Conservation (phyloP, 2,797 vertebrate species). For the Oceanodroma leucorhoa region DNA sequence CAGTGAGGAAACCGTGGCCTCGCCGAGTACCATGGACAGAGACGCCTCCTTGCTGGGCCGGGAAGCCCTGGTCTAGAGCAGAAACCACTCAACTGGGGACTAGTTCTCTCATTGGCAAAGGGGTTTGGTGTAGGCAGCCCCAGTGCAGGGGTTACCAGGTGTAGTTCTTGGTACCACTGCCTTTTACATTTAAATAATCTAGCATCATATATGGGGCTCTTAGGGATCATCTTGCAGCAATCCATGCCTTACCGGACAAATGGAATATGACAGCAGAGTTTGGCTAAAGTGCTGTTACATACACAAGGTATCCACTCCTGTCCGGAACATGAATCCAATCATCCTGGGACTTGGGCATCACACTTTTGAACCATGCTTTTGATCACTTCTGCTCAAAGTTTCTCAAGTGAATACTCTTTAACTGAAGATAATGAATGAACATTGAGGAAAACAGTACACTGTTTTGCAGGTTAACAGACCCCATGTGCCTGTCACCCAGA, state of each 20-base stretch:
- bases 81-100: not conserved
- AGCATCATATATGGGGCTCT: not conserved
- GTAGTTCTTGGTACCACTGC: not conserved
- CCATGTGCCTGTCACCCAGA: not conserved
- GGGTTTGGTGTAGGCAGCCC: not conserved
- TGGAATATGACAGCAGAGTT: not conserved
- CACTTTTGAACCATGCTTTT: not conserved
- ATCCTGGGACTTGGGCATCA: not conserved
- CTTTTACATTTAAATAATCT: not conserved
- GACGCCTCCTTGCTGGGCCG: not conserved
- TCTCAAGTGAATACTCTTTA: not conserved
- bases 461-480: not conserved
- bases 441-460: not conserved
- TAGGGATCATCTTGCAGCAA: not conserved
- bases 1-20: fast-evolving
- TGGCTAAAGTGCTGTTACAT: not conserved
- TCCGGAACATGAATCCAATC: not conserved
- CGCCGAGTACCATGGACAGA: slow-evolving; percentile 39
- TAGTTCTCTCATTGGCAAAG: not conserved
- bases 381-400: not conserved
- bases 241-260: not conserved
- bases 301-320: not conserved
- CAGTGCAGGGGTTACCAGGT: not conserved
- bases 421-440: not conserved
- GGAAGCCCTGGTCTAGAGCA: not conserved